phyloP scores from a whole-genome alignment of 92 coral and sea anemone genomes.

The Palythoa grandiflora region DNA sequence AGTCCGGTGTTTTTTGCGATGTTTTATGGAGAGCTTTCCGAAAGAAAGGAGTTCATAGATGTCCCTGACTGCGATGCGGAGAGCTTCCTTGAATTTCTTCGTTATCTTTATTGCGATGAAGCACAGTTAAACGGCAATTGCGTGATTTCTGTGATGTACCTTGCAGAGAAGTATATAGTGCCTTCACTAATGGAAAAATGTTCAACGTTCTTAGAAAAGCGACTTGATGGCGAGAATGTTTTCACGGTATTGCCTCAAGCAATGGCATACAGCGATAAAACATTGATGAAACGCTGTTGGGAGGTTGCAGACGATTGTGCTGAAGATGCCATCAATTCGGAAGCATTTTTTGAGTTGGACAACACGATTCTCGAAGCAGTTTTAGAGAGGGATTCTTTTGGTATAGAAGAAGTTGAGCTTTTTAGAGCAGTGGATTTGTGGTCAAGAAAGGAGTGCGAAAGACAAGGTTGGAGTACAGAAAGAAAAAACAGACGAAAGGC shows the following conservation, averaged over 20 bases:
- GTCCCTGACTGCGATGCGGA: slow-evolving; percentile 77
- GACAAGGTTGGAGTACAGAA: slow-evolving; percentile 37
- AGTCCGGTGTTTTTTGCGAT: slow-evolving; percentile 83
- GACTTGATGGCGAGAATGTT: slow-evolving; percentile 70
- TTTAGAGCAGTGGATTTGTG: slow-evolving; percentile 74
- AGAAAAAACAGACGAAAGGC: slow-evolving; percentile 54
- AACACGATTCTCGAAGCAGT: slow-evolving; percentile 56
- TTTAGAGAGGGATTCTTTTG: slow-evolving; percentile 67
- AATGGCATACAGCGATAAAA: slow-evolving; percentile 56
- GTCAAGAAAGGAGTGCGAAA: slow-evolving; percentile 60
- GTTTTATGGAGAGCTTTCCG: slow-evolving; percentile 80
- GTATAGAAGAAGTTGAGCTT: slow-evolving; percentile 67
- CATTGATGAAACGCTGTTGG: slow-evolving; percentile 70
- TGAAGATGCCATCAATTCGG: slow-evolving; percentile 63
- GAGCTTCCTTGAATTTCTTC: slow-evolving; percentile 76
- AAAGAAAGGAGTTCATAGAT: slow-evolving; percentile 61
- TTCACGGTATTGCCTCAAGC: slow-evolving; percentile 70
- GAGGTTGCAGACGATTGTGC: slow-evolving; percentile 68
- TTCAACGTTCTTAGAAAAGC: slow-evolving; percentile 59
- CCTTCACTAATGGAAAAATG: slow-evolving; percentile 69
- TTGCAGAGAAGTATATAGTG: slow-evolving; percentile 78
- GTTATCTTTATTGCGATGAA: slow-evolving; percentile 76
- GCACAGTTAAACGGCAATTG: slow-evolving; percentile 61
- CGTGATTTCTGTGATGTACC: slow-evolving; percentile 69
- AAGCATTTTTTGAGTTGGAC: slow-evolving; percentile 58